Evolutionary conservation across 2,888 invertebrate species (phyloP).

Genomic region (Atethmia centrago): DNA sequence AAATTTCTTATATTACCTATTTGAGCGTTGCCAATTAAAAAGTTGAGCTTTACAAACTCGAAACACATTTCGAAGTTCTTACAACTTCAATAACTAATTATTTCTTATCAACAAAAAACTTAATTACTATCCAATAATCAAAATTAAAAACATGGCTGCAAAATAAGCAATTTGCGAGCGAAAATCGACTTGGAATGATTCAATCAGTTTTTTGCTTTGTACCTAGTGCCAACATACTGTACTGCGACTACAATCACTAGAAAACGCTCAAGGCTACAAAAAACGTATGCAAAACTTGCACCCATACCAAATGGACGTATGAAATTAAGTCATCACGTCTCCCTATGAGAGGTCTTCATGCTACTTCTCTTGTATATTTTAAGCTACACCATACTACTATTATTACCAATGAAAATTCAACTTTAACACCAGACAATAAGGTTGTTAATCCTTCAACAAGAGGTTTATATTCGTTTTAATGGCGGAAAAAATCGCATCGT

Average conservation of each 20-base stretch:
- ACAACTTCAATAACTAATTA: slow-evolving; percentile 39
- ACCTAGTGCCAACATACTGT: slow-evolving; percentile 23
- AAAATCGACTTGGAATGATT: slow-evolving; percentile 53
- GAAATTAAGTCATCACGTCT: slow-evolving; percentile 87
- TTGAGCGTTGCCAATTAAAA: slow-evolving; percentile 45
- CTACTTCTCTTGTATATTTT: slow-evolving; percentile 77
- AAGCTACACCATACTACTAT: slow-evolving; percentile 52
- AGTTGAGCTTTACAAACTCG: slow-evolving; percentile 13
- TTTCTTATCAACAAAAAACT: slow-evolving; percentile 49
- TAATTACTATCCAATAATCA: slow-evolving; percentile 44
- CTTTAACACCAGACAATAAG: slow-evolving; percentile 40
- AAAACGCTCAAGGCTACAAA: slow-evolving; percentile 57
- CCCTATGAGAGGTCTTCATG: slow-evolving; percentile 81
- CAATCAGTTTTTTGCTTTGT: slow-evolving; percentile 53
- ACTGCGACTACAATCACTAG: slow-evolving; percentile 46
- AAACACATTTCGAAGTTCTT: slow-evolving; percentile 21
- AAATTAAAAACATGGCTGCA: slow-evolving; percentile 52
- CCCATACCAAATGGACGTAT: slow-evolving; percentile 81
- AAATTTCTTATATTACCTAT: slow-evolving; percentile 18
- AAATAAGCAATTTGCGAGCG: slow-evolving; percentile 52
- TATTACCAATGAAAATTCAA: slow-evolving; percentile 44
- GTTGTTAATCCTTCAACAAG: slow-evolving; percentile 31
- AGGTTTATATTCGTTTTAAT: slow-evolving; percentile 68
- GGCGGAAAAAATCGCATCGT: slow-evolving; percentile 85
- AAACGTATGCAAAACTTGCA: slow-evolving; percentile 76